Percentiles rank a stretch among this genome's conserved stretches.
These are phyloP conservation scores for Apodemia duryi DNA, from an alignment of 2,888 invertebrate species.

Conservation along the genomic window DNA sequence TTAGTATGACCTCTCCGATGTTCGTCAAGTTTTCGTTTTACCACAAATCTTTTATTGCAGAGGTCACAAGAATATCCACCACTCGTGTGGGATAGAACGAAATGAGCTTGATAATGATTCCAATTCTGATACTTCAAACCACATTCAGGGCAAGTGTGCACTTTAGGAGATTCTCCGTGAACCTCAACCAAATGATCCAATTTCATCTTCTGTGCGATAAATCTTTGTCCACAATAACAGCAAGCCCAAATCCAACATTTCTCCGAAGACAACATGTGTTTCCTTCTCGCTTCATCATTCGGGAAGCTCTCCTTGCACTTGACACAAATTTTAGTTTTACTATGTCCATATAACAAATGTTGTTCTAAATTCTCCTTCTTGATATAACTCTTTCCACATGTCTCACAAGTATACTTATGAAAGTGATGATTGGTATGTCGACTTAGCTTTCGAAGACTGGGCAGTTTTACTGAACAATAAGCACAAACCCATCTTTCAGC, in stretches of 20 bases:
- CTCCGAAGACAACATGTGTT: slow-evolving; percentile 41
- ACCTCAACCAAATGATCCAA: slow-evolving; percentile 42
- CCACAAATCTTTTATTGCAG: slow-evolving; percentile 59
- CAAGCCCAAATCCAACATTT: slow-evolving; percentile 51
- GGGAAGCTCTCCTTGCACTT: slow-evolving; percentile 45
- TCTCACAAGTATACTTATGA: slow-evolving; percentile 50
- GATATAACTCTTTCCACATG: slow-evolving; percentile 53
- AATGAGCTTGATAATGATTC: slow-evolving; percentile 44
- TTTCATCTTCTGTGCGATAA: slow-evolving; percentile 41
- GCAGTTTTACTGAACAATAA: slow-evolving; percentile 41
- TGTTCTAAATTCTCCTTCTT: slow-evolving; percentile 42
- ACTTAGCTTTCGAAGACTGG: slow-evolving; percentile 45
- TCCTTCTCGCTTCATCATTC: slow-evolving; percentile 42
- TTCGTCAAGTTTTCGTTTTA: slow-evolving; percentile 56
- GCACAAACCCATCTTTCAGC: slow-evolving; percentile 45
- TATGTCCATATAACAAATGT: slow-evolving; percentile 36
- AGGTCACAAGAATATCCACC: slow-evolving; percentile 44
- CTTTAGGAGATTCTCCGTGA: slow-evolving; percentile 36
- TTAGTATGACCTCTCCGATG: slow-evolving; percentile 69
- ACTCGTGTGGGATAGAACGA: slow-evolving; percentile 47
- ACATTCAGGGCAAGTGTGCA: slow-evolving; percentile 37
- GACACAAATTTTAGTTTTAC: slow-evolving; percentile 37
- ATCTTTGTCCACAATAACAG: slow-evolving; percentile 46
- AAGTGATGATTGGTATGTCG: slow-evolving; percentile 52
- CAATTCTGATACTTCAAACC: slow-evolving; percentile 39